A percentile compares a stretch with the other conserved stretches of the same genome.
Evolutionary conservation across 2,888 invertebrate species (phyloP).

Genomic region (Diarsia rubi): DNA sequence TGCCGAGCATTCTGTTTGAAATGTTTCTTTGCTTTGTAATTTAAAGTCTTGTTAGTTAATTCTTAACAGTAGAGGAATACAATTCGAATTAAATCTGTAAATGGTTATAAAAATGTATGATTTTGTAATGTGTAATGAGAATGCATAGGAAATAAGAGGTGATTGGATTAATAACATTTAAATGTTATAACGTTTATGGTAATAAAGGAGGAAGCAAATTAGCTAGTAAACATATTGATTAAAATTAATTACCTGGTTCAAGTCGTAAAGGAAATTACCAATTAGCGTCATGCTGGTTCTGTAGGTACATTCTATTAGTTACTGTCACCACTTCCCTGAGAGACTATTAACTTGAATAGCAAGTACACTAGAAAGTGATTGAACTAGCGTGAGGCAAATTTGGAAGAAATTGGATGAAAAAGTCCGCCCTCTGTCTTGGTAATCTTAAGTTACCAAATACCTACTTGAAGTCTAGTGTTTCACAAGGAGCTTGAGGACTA

Average conservation of each 20-base stretch:
- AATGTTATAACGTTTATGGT: constrained; percentile 35
- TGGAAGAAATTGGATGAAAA: background rate
- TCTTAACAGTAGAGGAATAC: constrained; percentile 2
- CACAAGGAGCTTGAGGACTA: background rate
- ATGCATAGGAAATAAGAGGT: constrained; percentile 34
- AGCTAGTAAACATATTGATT: constrained; percentile 27
- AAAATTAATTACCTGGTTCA: constrained; percentile 31
- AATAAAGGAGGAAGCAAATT: constrained; percentile 31
- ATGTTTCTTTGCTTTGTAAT: constrained; percentile 57
- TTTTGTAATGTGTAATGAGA: constrained; percentile 1
- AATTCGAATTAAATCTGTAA: constrained; percentile 14
- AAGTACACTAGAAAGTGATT: background rate
- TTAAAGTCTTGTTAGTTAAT: constrained; percentile 46
- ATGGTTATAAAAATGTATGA: constrained; percentile 15
- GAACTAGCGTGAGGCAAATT: background rate
- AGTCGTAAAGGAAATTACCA: constrained; percentile 41
- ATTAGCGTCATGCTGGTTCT: constrained; percentile 32
- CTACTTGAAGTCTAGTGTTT: background rate
- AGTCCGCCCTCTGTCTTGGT: background rate
- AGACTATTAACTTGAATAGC: background rate
- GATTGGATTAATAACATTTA: constrained; percentile 34
- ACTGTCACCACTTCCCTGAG: background rate
- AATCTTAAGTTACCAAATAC: background rate
- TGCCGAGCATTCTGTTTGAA: constrained; percentile 57
- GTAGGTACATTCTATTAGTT: constrained; percentile 1